Conservation (phyloP, 2,888 invertebrate genomes). For the Xanthia togata region DNA sequence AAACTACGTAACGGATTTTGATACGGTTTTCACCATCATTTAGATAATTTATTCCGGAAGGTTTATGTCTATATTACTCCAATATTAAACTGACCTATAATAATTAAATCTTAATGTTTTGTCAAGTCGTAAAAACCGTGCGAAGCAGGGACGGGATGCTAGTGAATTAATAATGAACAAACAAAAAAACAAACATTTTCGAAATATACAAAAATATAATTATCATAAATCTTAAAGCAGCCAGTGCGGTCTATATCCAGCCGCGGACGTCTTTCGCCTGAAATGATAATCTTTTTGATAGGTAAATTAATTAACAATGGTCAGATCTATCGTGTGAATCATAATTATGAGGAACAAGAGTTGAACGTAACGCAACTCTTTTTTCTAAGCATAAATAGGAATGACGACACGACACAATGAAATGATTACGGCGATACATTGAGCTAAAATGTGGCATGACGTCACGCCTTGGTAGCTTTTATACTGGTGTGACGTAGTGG, state of each 20-base stretch:
- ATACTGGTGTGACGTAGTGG: too few relatives aligned
- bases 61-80: too few relatives aligned
- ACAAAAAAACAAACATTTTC: slow-evolving; percentile 18
- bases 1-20: neutral
- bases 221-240: neutral
- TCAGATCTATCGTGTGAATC: neutral
- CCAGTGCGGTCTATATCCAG: neutral
- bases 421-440: too few relatives aligned
- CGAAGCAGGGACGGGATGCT: neutral
- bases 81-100: too few relatives aligned
- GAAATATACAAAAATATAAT: slow-evolving; percentile 26
- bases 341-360: neutral
- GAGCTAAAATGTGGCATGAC: too few relatives aligned
- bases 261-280: neutral
- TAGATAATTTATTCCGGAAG: neutral
- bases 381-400: neutral
- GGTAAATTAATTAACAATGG: neutral
- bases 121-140: too few relatives aligned
- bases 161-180: neutral
- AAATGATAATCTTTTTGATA: neutral
- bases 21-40: neutral
- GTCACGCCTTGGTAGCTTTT: too few relatives aligned
- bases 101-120: too few relatives aligned
- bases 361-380: neutral
- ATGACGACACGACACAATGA: too few relatives aligned